A percentile compares a stretch with the other conserved stretches of the same genome.
Conservation (phyloP, 2,797 vertebrate species). For the Lithobates pipiens region DNA sequence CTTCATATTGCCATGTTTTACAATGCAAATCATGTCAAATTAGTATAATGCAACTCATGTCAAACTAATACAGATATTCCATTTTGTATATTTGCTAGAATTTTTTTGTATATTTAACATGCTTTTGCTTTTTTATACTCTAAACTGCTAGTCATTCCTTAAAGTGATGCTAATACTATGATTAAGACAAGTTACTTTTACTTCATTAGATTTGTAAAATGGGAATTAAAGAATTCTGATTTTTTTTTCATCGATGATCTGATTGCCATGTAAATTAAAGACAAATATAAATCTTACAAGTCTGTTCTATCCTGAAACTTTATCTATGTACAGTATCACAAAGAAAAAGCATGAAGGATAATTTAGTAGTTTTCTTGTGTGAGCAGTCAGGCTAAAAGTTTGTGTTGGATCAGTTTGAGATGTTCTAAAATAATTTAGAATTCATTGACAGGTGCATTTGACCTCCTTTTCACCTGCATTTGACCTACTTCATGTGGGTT, state of each 20-base stretch:
- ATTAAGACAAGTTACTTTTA: background rate
- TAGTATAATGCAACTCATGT: background rate
- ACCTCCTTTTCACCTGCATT: too few relatives aligned
- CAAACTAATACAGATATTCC: background rate
- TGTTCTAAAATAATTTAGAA: too few relatives aligned
- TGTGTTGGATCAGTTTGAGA: too few relatives aligned
- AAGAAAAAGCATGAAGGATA: too few relatives aligned
- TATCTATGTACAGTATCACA: too few relatives aligned
- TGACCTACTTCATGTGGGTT: too few relatives aligned
- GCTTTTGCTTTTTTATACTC: background rate
- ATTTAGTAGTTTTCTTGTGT: too few relatives aligned
- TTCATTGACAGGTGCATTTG: too few relatives aligned
- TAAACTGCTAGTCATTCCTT: slow-evolving; percentile 19
- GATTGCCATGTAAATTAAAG: slow-evolving; percentile 13
- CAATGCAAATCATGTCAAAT: background rate
- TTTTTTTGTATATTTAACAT: background rate
- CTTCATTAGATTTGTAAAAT: slow-evolving; percentile 28
- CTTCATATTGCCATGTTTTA: background rate
- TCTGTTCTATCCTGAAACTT: background rate
- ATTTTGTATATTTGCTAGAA: background rate
- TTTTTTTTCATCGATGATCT: slow-evolving; percentile 3
- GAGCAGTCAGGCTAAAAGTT: too few relatives aligned
- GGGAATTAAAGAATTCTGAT: slow-evolving; percentile 27
- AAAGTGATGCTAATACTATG: background rate
- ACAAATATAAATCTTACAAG: background rate